Percentiles rank a stretch among this genome's conserved stretches.
Conservation (phyloP, 2,888 invertebrate species). For the Bellardia pandia region DNA sequence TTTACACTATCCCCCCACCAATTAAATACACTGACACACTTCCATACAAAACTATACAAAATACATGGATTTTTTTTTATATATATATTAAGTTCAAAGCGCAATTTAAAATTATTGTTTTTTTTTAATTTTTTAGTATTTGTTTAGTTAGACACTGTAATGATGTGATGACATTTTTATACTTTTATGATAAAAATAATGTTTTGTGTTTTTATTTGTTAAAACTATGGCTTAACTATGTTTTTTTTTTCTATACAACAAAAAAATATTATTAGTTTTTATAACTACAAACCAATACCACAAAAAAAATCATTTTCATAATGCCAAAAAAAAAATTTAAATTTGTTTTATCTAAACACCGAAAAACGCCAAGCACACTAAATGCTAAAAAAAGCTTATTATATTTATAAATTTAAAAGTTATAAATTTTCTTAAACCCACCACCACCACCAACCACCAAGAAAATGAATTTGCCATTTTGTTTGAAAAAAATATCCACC, state of each 20-base stretch:
- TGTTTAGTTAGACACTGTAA: conserved; percentile 56
- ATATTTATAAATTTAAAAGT: background rate
- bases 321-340: conserved; percentile 54
- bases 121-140: conserved; percentile 29
- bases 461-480: conserved; percentile 55
- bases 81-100: conserved; percentile 32
- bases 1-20: background rate
- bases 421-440: conserved; percentile 48
- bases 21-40: background rate
- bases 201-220: conserved; percentile 74
- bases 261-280: conserved; percentile 1
- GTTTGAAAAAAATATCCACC: conserved; percentile 48
- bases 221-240: conserved; percentile 54
- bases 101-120: conserved; percentile 34
- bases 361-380: conserved; percentile 63
- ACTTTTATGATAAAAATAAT: conserved; percentile 61
- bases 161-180: conserved; percentile 70
- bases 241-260: background rate
- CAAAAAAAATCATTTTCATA: conserved; percentile 64
- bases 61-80: conserved; percentile 20
- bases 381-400: conserved; percentile 50
- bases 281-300: conserved; percentile 27
- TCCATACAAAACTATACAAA: background rate
- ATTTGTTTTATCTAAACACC: conserved; percentile 41
- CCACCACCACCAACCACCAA: conserved; percentile 56